phyloP scores from a whole-genome alignment of 2,888 invertebrate species.

The Rhimphoctona megacephalus region DNA sequence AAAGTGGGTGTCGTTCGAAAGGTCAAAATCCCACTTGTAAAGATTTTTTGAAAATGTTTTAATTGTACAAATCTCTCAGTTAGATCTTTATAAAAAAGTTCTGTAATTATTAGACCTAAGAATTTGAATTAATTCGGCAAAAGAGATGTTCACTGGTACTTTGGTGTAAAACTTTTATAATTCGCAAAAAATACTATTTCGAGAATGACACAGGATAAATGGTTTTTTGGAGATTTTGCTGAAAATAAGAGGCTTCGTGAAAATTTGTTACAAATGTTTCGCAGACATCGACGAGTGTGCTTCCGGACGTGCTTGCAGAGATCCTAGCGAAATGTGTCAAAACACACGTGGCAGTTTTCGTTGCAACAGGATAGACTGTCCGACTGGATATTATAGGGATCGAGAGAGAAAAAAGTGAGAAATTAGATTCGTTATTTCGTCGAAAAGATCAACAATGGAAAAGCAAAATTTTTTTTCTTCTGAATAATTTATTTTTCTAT shows the following conservation, averaged over 20 bases:
- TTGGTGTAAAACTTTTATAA: no score
- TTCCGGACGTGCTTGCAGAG: slow-evolving; percentile 86
- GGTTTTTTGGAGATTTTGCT: neutral
- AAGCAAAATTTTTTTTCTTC: neutral
- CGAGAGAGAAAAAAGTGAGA: slow-evolving; percentile 92
- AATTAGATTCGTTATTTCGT: neutral
- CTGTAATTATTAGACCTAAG: no score
- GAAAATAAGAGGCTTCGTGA: neutral
- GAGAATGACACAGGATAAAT: neutral
- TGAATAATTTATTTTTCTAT: neutral
- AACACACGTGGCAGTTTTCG: slow-evolving; percentile 96
- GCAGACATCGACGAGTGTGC: slow-evolving; percentile 92
- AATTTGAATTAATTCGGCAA: no score
- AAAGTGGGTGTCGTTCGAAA: no score
- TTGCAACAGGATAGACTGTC: slow-evolving; percentile 95
- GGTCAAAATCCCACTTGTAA: no score
- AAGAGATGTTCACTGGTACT: no score
- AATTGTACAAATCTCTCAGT: no score
- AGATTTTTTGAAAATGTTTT: no score
- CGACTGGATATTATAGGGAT: slow-evolving; percentile 93
- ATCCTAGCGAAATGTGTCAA: slow-evolving; percentile 92
- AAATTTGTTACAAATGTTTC: slow-evolving; percentile 40
- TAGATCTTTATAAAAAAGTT: no score
- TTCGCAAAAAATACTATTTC: no score
- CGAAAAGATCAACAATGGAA: neutral